These are phyloP conservation scores for Heliconius congener DNA, from an alignment of 1,140 invertebrate species.

Conservation along the genomic window DNA sequence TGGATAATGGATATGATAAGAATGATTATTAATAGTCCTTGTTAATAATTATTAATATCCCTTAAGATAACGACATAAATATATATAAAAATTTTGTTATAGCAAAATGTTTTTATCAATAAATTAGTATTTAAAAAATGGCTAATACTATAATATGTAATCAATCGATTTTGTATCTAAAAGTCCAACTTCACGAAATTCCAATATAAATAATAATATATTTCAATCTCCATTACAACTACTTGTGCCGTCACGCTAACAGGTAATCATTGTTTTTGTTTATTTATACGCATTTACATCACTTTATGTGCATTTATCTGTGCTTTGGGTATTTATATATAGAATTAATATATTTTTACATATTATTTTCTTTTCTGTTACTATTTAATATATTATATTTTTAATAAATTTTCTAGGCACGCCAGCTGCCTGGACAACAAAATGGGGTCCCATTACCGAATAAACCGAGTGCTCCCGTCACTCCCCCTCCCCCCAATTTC, in stretches of 20 bases:
- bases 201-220: neutral
- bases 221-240: neutral
- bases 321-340: neutral
- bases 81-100: neutral
- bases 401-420: constrained; percentile 36
- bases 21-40: neutral
- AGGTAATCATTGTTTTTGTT: constrained; percentile 8
- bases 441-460: constrained; percentile 27
- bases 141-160: neutral
- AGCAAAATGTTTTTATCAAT: constrained; percentile 1
- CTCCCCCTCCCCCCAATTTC: constrained; percentile 52
- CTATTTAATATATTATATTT: neutral
- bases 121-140: too few species aligned
- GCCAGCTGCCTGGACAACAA: constrained; percentile 30
- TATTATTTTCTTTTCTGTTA: neutral
- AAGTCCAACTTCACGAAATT: neutral
- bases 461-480: constrained; percentile 3
- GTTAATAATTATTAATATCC: neutral
- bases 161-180: neutral
- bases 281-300: constrained; percentile 13
- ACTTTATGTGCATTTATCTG: constrained; percentile 6
- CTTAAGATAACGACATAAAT: neutral
- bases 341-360: neutral
- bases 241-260: constrained; percentile 13
- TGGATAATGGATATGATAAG: neutral